Base-by-base conservation (phyloP, 1,140 invertebrate genomes). In the Gryllus bimaculatus region DNA sequence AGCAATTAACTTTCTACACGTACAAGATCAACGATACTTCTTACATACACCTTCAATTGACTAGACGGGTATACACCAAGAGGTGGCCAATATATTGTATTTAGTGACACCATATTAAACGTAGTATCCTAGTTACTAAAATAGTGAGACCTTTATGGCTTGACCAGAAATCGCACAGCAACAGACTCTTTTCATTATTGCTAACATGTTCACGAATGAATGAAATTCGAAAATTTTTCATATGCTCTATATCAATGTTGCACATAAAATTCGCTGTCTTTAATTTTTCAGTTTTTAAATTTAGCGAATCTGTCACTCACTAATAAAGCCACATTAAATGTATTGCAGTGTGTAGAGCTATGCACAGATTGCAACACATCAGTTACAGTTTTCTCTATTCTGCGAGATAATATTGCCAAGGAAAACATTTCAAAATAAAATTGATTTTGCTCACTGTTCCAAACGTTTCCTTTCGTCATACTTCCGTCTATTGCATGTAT, bases 191-290 rank as follows among this genome's bases (percentile, higher is more conserved):
- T 8, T 2, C 10, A 66, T 66, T 1, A 66, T 66, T 8, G 8
- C 74, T 0, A 5, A 75, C 26, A 75, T 20, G 74, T 75, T 75
- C 20, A 75, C 74, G 4, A 75, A 75, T 10, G 74, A 39, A 1
- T 10, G 54, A 13, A 66, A 7, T 66, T 7, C 10, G 2, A 66
- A 66, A 66, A 66, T 7, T 66, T 75, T 75, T 75, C 74, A 75
- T 75, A 75, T 75, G 74, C 74, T 75, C 74, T 8, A 75, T 8
- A 75, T 75, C 2, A 66, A 66, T 66, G 74, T 75, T 75, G 74
- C 20, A 20, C 12, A 75, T 20, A 5, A 39, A 39, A 2, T 39
- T 39, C 1, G 74, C 20, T 75, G 4, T 2, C 20, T 3, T 20
- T 15, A 75, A 8, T 75, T 75, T n/a, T n/a, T n/a, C n/a, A n/a